A percentile compares a stretch with the other conserved stretches of the same genome.
phyloP scores from a whole-genome alignment of 2,888 invertebrate genomes.

The Agrotis exclamationis region DNA sequence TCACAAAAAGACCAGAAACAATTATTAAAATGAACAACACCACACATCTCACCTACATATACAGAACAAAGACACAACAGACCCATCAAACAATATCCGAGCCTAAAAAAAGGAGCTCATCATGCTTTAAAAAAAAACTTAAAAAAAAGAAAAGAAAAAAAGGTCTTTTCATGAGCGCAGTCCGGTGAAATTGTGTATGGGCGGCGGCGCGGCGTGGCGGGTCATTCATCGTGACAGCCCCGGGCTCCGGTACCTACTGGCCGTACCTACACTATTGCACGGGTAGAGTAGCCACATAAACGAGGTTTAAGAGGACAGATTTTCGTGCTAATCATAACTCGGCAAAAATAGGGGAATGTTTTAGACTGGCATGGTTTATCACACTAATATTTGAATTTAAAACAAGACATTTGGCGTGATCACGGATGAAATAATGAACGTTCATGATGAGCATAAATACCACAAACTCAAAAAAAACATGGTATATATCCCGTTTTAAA shows the following conservation, averaged over 20 bases:
- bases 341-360: not conserved
- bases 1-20: not conserved
- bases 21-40: not conserved
- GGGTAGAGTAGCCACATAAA: slow-evolving; percentile 28
- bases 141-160: slow-evolving; percentile 73
- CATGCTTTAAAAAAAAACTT: slow-evolving; percentile 66
- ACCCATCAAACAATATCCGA: slow-evolving; percentile 61
- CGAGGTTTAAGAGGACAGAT: not conserved
- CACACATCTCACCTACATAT: slow-evolving; percentile 50
- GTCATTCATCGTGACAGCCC: slow-evolving; percentile 88
- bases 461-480: no score
- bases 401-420: no score
- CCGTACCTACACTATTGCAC: slow-evolving; percentile 73
- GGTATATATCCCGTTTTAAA: no score
- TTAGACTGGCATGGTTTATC: no score
- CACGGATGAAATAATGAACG: no score
- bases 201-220: slow-evolving; percentile 81
- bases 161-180: slow-evolving; percentile 79
- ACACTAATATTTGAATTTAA: no score
- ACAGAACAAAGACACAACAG: slow-evolving; percentile 53
- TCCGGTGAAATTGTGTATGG: slow-evolving; percentile 81
- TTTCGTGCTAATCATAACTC: not conserved
- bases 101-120: slow-evolving; percentile 61
- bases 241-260: slow-evolving; percentile 83
- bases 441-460: no score